These are phyloP conservation scores for Athalia rosae DNA, from an alignment of 2,888 invertebrate species.

Conservation along the genomic window DNA sequence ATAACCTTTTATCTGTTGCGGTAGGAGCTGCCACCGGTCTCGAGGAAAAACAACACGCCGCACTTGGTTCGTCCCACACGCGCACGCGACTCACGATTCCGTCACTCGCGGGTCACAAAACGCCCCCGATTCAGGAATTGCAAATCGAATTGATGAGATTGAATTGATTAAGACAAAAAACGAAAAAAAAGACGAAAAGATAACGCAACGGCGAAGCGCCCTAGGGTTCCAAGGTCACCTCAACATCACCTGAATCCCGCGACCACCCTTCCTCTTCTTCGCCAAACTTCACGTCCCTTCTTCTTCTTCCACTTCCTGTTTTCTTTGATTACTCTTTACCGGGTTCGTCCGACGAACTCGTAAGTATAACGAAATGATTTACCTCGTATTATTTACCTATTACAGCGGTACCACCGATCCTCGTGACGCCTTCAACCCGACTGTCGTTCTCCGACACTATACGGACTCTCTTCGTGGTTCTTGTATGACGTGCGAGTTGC, in stretches of 20 bases:
- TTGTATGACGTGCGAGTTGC: constrained; percentile 6
- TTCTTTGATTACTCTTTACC: background rate
- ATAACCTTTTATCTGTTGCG: constrained; percentile 34
- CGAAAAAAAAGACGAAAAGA: background rate
- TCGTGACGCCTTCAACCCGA: constrained; percentile 42
- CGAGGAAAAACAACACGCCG: constrained; percentile 8
- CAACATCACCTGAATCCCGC: constrained; percentile 29
- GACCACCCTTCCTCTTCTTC: constrained; percentile 27
- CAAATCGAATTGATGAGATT: background rate
- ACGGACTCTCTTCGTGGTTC: constrained; percentile 2
- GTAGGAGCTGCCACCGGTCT: constrained; percentile 12
- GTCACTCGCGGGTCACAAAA: background rate
- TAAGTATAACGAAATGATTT: constrained; percentile 1
- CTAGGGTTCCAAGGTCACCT: constrained; percentile 29
- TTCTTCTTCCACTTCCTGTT: constrained; percentile 12
- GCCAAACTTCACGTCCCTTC: constrained; percentile 2
- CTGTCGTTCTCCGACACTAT: constrained; percentile 37
- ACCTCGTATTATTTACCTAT: background rate
- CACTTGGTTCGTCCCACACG: constrained; percentile 13
- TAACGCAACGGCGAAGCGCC: constrained; percentile 9
- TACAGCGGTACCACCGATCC: constrained; percentile 5
- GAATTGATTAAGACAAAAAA: background rate
- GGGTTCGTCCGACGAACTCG: background rate
- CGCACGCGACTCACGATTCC: constrained; percentile 14
- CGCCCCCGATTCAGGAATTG: background rate